Percentiles rank a stretch among this genome's conserved stretches.
Evolutionary conservation across 2,797 vertebrate species (phyloP).

Genomic region (Rhadinocentrus ornatus): DNA sequence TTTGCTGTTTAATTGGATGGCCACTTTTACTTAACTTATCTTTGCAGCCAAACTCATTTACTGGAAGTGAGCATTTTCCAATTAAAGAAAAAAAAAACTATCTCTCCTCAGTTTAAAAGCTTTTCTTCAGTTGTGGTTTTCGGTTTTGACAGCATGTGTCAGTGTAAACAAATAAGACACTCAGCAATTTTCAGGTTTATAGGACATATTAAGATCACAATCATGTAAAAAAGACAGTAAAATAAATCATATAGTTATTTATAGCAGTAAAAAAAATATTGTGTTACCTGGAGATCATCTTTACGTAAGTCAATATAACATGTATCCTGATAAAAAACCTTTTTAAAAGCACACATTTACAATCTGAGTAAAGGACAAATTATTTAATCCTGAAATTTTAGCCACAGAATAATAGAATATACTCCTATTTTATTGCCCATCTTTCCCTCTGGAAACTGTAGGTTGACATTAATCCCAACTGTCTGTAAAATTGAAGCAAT

Average conservation of each 20-base stretch:
- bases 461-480: constrained; percentile 85
- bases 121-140: constrained; percentile 60
- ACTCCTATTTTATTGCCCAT: constrained; percentile 80
- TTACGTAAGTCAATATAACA: constrained; percentile 75
- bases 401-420: constrained; percentile 78
- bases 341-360: constrained; percentile 76
- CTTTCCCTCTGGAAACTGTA: constrained; percentile 80
- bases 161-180: constrained; percentile 71
- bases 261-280: constrained; percentile 60
- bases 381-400: constrained; percentile 73
- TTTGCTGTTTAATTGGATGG: constrained; percentile 85
- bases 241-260: constrained; percentile 72
- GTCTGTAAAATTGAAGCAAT: constrained; percentile 88
- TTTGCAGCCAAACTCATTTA: constrained; percentile 75
- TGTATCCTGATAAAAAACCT: constrained; percentile 75
- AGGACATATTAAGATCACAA: constrained; percentile 48
- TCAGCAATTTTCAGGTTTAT: constrained; percentile 25
- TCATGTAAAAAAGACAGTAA: constrained; percentile 44
- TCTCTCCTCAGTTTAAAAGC: constrained; percentile 72
- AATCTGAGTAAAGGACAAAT: constrained; percentile 81
- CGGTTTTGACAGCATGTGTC: constrained; percentile 59
- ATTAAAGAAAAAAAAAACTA: constrained; percentile 76
- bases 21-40: constrained; percentile 84
- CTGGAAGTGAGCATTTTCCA: constrained; percentile 82
- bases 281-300: constrained; percentile 65